These are phyloP conservation scores for Ophioderma brevispina DNA, from an alignment of 35 echinoderm and acorn worm genomes.

Conservation along the genomic window DNA sequence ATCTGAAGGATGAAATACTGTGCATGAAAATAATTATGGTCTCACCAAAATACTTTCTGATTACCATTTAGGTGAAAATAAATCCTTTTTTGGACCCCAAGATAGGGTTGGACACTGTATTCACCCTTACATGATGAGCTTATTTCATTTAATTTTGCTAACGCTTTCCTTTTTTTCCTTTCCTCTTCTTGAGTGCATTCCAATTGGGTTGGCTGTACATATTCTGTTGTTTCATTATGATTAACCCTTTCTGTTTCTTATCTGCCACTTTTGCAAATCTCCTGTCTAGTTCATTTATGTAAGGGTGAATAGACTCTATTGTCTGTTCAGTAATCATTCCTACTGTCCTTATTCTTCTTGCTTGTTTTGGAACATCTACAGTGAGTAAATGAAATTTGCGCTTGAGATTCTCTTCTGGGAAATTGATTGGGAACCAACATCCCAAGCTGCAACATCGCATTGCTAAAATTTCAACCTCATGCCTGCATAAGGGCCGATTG, in stretches of 20 bases:
- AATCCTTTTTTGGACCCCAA: too few species aligned
- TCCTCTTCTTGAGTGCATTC: not conserved
- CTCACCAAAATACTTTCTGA: too few species aligned
- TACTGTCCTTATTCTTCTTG: not conserved
- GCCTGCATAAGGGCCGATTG: not conserved
- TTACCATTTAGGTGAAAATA: too few species aligned
- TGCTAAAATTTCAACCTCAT: not conserved
- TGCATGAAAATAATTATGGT: too few species aligned
- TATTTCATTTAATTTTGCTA: too few species aligned
- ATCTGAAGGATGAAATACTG: too few species aligned
- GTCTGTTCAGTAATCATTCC: not conserved
- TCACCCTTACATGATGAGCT: too few species aligned
- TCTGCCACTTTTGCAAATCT: not conserved
- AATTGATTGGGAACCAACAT: not conserved
- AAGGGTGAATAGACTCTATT: not conserved
- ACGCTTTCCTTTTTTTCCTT: too few species aligned
- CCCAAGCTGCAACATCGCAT: not conserved
- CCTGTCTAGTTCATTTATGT: not conserved
- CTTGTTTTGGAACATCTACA: not conserved
- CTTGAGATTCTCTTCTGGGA: not conserved
- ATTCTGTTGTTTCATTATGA: not conserved
- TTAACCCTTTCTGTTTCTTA: not conserved
- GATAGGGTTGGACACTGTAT: too few species aligned
- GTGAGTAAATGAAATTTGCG: not conserved
- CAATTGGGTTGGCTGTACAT: not conserved